phyloP scores from a whole-genome alignment of 2,888 invertebrate genomes.

The Atherix ibis region DNA sequence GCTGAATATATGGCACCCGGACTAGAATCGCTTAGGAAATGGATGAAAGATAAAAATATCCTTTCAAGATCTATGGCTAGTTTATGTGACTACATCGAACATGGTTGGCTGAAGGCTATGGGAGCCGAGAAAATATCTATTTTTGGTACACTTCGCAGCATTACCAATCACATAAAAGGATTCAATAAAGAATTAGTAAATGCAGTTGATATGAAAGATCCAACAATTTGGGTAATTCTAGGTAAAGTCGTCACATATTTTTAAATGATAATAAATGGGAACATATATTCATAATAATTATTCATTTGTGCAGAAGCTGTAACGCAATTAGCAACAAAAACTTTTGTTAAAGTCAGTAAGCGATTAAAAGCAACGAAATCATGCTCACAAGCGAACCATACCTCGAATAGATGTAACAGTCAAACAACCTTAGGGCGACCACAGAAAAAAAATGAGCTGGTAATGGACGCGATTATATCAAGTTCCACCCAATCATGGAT shows the following conservation, averaged over 20 bases:
- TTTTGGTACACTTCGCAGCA: constrained; percentile 17
- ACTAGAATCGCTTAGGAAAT: constrained; percentile 17
- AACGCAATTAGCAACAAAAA: constrained; percentile 16
- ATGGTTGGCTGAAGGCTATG: constrained; percentile 15
- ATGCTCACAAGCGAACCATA: constrained; percentile 3
- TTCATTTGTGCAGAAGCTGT: constrained; percentile 13
- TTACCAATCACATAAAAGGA: constrained; percentile 16
- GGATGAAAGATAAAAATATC: constrained; percentile 18
- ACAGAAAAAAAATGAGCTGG: constrained; percentile 13
- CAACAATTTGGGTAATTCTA: constrained; percentile 16
- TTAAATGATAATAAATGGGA: neutral
- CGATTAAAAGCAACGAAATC: constrained; percentile 6
- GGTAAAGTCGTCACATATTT: constrained; percentile 6
- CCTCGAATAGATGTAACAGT: neutral
- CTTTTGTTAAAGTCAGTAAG: constrained; percentile 13
- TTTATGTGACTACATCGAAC: constrained; percentile 17
- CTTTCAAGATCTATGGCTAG: constrained; percentile 11
- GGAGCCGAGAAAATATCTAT: constrained; percentile 20
- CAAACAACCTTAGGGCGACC: constrained; percentile 2
- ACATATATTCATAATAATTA: neutral
- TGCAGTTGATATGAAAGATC: constrained; percentile 12
- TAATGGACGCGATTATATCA: constrained; percentile 16
- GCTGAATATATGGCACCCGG: constrained; percentile 19
- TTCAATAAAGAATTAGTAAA: constrained; percentile 17
- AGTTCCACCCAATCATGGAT: constrained; percentile 19